Conservation (phyloP, 2,113 vertebrate genomes). For the Siniperca knerii region DNA sequence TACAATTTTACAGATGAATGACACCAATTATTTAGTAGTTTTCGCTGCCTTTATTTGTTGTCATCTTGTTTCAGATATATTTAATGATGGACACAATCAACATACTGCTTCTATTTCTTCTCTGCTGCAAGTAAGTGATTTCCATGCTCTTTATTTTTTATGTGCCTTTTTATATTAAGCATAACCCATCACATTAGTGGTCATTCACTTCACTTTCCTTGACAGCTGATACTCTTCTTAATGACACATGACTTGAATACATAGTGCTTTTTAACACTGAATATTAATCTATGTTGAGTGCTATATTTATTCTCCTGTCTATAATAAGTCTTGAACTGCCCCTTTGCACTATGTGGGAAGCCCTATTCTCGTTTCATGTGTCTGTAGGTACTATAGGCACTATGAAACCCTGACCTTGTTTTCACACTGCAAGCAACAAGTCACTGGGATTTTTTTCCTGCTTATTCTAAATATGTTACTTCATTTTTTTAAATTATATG, state of each 20-base stretch:
- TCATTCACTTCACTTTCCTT: background rate
- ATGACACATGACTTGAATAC: background rate
- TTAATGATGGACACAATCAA: background rate
- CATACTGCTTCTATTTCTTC: background rate
- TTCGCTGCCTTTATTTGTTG: background rate
- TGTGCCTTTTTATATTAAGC: conserved; percentile 4
- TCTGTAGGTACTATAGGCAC: background rate
- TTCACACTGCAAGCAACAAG: background rate
- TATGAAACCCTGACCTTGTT: background rate
- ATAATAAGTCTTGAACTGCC: background rate
- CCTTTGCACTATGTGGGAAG: conserved; percentile 3
- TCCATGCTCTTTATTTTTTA: background rate
- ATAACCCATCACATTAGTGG: background rate
- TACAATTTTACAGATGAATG: background rate
- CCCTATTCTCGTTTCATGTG: background rate
- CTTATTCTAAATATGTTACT: background rate
- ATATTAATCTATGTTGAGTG: conserved; percentile 4
- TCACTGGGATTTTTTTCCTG: background rate
- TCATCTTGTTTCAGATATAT: background rate
- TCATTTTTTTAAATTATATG: background rate
- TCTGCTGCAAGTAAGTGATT: background rate
- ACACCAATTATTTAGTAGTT: background rate
- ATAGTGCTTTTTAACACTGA: conserved; percentile 16
- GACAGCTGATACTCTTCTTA: background rate
- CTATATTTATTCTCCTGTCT: conserved; percentile 14